Base-by-base conservation (phyloP, 2,113 vertebrate genomes). In the Gorilla gorilla region DNA sequence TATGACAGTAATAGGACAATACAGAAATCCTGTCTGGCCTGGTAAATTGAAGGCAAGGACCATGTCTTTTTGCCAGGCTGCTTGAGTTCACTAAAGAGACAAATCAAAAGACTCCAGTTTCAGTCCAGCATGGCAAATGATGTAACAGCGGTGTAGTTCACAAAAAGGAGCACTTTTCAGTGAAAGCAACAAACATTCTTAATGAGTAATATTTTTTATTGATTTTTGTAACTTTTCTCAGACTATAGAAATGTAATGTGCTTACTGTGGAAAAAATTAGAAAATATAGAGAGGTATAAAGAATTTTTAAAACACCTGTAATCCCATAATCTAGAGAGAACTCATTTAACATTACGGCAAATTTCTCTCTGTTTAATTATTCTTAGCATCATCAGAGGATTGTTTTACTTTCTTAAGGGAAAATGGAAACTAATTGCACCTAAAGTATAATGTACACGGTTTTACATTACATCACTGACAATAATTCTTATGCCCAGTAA, bases 321-420 rank as follows among this genome's bases (percentile, higher is more conserved):
- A 7, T 52, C n/a, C 22, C 5, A 2, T 57, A 55, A 57, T 48
- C 38, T 45, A 14, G 23, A 78, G 80, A 68, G 45, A n/a, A 52
- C 35, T 76, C 66, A 68, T 72, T 84, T 68, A 73, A 32, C 27
- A 64, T 50, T 80, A 80, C 20, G 27, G 8, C 22, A 55, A 14
- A 38, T 78, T 90, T 80, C 45, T 57, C 48, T 78, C 48, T 82
- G 59, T 66, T 85, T 70, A 82, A 76, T 82, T 78, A 90, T 68
- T 72, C 48, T 88, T 1, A 88, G 61, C 22, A 25, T 70, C 8
- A 11, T 66, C 78, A 84, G 48, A 73, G 16, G 30, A 52, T 70
- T 78, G 23, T 83, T 94, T 94, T 70, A 84, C 84, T 88, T 59
- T 85, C 22, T 90, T 45, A 86, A 90, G 45, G 52, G 52, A 76